Base-by-base conservation (phyloP, 1,140 invertebrate genomes). In the Lepidotrigona ventralis region DNA sequence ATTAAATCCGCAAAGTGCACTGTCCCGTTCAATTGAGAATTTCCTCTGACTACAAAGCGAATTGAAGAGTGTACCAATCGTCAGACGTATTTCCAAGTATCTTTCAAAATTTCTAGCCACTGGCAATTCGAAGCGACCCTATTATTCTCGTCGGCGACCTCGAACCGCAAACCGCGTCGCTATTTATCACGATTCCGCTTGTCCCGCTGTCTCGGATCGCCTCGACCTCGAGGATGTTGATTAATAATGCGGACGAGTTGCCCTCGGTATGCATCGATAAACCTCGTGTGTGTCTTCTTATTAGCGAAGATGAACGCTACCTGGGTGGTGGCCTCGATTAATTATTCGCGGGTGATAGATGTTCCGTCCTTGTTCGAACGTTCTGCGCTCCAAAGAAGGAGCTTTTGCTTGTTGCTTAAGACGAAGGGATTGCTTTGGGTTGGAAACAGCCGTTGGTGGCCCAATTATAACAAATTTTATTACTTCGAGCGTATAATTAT, bases 241-340 rank as follows among this genome's bases (percentile, higher is more conserved):
- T 86, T 86, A 86, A 86, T 86, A 83, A 86, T 75, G 63, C 53
- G 39, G 68, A 70, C 54, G 29, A 21, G 51, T 76, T 73, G 56
- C 33, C 26, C 64, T 46, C 66, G 23, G 74, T n/a, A 74, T 29
- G 51, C 63, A 66, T 51, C 56, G 78, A 56, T 85, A 39, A 23
- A 78, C 69, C 17, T n/a, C n/a, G n/a, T 23, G 26, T 17, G 21
- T 23, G 33, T 69, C 63, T 82, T 54, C 78, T 46, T 63, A 71
- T 66, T 53, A 60, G 66, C 79, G 33, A 26, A 82, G 70, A 83
- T 23, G 29, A 53, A 79, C 53, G 58, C 71, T 46, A 56, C 74
- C 60, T 86, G 84, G 74, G 79, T 78, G 79, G 79, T 83, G 84
- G 79, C 71, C 84, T 82, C 79, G 85, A 69, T 85, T 86, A 85